Evolutionary conservation across 2,797 vertebrate species (phyloP), one percentile per base, ranked within the genome.

Genomic region (Crenuchus spilurus): DNA sequence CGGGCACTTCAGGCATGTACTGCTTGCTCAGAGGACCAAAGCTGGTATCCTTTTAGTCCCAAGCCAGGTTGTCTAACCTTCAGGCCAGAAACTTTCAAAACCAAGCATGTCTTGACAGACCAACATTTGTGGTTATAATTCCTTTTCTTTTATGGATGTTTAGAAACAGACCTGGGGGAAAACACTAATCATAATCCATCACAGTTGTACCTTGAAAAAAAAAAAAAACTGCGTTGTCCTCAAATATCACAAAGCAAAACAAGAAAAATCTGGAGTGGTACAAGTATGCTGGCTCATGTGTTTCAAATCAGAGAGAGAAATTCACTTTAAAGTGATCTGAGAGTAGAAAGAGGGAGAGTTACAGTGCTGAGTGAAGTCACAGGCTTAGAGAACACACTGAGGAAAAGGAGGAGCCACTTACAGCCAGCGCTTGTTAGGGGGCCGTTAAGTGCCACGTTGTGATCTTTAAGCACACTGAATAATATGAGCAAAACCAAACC

Each of bases 401-500:
- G 71, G 63, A 76, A 69, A 79, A 77, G 62, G 1, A 52, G 76
- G 63, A 69, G 57, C 80, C 69, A 72, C 67, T 78, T 68, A 66
- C 57, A 77, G 73, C 82, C 72, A 69, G 81, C 81, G 83, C 86
- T 79, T 90, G 79, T 85, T 88, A 60, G 87, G 77, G 77, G 84
- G 83, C 87, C 84, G 87, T 87, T 86, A 88, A 89, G 81, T 86
- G 83, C 42, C 66, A 31, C 1, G 71, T 80, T 79, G 79, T 70
- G 85, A 87, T 89, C 80, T 22, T 77, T 65, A 79, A 76, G 2
- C 75, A 72, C 82, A 81, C 65, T 75, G 69, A 76, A 28, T 72
- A 85, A 84, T 31, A 81, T 39, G 77, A 83, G 77, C 46, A 67
- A 83, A 81, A 85, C 76, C 85, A 83, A 52, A 77, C 33, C 67